Conservation (phyloP, 2,888 invertebrate genomes). For the Lagria hirta region DNA sequence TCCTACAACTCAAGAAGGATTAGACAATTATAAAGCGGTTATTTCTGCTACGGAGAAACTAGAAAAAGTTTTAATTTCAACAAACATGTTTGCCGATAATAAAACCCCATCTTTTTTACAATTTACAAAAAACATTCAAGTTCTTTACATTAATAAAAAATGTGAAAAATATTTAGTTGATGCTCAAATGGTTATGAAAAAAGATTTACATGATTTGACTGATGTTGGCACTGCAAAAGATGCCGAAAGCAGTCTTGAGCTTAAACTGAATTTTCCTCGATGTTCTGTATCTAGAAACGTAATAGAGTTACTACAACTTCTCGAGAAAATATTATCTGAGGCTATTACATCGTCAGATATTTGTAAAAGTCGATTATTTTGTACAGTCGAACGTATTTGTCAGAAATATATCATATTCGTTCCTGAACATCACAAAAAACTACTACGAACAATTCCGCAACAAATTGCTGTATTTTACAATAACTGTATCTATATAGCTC, state of each 20-base stretch:
- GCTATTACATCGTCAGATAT: slow-evolving; percentile 63
- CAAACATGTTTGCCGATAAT: slow-evolving; percentile 61
- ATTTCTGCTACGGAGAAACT: slow-evolving; percentile 67
- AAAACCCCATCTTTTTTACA: slow-evolving; percentile 64
- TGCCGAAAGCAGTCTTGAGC: slow-evolving; percentile 54
- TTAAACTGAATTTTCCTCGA: slow-evolving; percentile 57
- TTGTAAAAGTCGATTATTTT: slow-evolving; percentile 67
- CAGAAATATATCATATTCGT: slow-evolving; percentile 77
- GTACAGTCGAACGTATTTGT: slow-evolving; percentile 71
- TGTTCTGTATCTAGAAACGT: slow-evolving; percentile 65
- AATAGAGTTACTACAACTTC: slow-evolving; percentile 65
- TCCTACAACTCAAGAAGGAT: slow-evolving; percentile 72
- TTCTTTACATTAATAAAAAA: slow-evolving; percentile 74
- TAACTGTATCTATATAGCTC: slow-evolving; percentile 86
- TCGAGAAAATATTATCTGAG: slow-evolving; percentile 67
- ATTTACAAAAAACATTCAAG: slow-evolving; percentile 73
- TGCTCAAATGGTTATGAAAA: slow-evolving; percentile 73
- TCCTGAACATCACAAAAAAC: slow-evolving; percentile 76
- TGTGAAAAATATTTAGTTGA: slow-evolving; percentile 69
- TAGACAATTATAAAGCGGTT: slow-evolving; percentile 65
- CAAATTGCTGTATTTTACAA: slow-evolving; percentile 87
- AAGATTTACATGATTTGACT: slow-evolving; percentile 76
- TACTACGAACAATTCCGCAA: slow-evolving; percentile 82
- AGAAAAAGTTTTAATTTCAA: slow-evolving; percentile 62
- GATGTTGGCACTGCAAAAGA: slow-evolving; percentile 56